phyloP scores from a whole-genome alignment of 2,888 invertebrate species.

The Magallana nippona region DNA sequence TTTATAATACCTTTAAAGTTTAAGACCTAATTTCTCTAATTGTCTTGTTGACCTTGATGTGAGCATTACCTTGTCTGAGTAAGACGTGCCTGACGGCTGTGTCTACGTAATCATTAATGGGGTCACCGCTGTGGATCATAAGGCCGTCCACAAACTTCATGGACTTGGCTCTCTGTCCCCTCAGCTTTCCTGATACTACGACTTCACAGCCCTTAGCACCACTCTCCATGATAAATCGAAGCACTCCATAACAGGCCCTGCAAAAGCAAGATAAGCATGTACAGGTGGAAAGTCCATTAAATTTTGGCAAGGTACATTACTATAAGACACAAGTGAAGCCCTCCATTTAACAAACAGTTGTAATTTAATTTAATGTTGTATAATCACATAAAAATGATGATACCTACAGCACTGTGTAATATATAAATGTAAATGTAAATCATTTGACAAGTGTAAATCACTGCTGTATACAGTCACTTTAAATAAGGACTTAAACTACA shows the following conservation, averaged over 20 bases:
- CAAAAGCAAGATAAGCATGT: conserved; percentile 32
- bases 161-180: conserved; percentile 99
- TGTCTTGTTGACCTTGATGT: too few species aligned
- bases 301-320: too few species aligned
- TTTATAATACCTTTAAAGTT: too few species aligned
- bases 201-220: conserved; percentile 98
- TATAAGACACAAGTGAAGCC: too few species aligned
- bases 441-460: not conserved
- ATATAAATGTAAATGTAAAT: not conserved
- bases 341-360: too few species aligned
- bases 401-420: too few species aligned
- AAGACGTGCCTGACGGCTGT: conserved; percentile 98
- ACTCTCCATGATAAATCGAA: conserved; percentile 98
- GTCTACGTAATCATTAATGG: conserved; percentile 98
- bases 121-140: conserved; percentile 99
- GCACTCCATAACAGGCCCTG: conserved; percentile 98
- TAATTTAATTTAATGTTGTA: too few species aligned
- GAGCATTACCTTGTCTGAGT: conserved; percentile 90
- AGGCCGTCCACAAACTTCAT: conserved; percentile 99
- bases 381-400: too few species aligned
- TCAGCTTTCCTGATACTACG: conserved; percentile 98
- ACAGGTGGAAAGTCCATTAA: too few species aligned
- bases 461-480: not conserved
- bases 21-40: too few species aligned
- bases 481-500: not conserved